Conservation (phyloP, 2,797 vertebrate genomes). For the Atherinosoma microstoma region DNA sequence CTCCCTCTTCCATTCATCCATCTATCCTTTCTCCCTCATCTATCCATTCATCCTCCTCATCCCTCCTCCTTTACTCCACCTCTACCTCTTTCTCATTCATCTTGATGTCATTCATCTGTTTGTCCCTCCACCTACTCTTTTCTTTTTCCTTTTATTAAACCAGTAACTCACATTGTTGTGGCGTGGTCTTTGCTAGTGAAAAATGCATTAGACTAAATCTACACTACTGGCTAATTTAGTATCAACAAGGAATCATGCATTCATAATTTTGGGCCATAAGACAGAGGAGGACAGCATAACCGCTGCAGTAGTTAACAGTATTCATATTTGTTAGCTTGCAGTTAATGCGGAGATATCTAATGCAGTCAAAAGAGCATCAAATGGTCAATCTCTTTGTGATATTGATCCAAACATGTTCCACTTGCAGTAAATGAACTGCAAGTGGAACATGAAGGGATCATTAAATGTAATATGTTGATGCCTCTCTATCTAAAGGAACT, state of each 20-base stretch:
- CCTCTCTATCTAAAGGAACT: constrained; percentile 2
- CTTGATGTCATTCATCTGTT: too few relatives aligned
- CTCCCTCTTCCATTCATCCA: too few relatives aligned
- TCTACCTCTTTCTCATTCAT: too few relatives aligned
- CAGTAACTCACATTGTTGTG: too few relatives aligned
- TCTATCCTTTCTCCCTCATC: too few relatives aligned
- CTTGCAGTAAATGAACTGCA: constrained; percentile 16
- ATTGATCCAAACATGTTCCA: constrained; percentile 25
- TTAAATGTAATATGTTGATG: constrained; percentile 26
- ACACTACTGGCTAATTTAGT: not conserved
- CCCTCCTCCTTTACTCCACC: too few relatives aligned
- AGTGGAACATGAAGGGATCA: constrained; percentile 14
- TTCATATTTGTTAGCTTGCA: constrained; percentile 12
- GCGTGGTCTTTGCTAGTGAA: too few relatives aligned
- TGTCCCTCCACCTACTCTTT: too few relatives aligned
- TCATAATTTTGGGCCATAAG: not conserved
- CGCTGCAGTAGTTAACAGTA: not conserved
- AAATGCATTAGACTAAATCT: not conserved
- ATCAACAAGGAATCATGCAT: not conserved
- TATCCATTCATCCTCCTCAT: too few relatives aligned
- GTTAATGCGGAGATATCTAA: constrained; percentile 13
- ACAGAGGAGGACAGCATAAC: not conserved
- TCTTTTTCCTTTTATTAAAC: too few relatives aligned
- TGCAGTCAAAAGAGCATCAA: constrained; percentile 45
- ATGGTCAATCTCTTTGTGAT: constrained; percentile 47